Base-by-base conservation (phyloP, 2,113 vertebrate species). In the Cynocephalus volans region DNA sequence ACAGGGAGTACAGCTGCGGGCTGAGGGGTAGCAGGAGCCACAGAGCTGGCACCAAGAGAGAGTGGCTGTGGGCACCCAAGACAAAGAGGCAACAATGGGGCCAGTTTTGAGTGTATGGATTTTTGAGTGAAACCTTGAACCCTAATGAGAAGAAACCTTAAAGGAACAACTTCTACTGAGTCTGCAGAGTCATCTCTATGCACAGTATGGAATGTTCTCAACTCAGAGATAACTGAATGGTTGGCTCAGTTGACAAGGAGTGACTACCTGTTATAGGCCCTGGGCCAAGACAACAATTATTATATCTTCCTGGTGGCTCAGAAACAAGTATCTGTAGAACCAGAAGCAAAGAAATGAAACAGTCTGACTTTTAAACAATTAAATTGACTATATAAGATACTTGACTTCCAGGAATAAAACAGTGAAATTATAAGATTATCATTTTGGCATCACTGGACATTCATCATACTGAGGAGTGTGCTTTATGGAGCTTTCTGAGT, bases 281-380 rank as follows among this genome's bases (percentile, higher is more conserved):
- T 95, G 80, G 80, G 92, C 97, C 98, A 97, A 97, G 97, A 98
- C 96, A 97, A 93, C 89, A 73, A 8, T 70, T 77, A 96, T 65
- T 93, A 83, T 3, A 0, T 94, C 93, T 98, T 95, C 84, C 50
- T 96, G 96, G 96, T 98, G 98, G 92, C 96, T 97, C 88, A 96
- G 96, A 97, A 86, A 96, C 85, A 77, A 97, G 77, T 83, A 6
- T 81, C 69, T 94, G 48, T 94, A 90, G 83, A 67, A 67, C 31
- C 28, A 83, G 75, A 94, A 93, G 45, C 79, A 70, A 85, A 93
- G 88, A 91, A 96, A 86, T 70, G 69, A 41, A 41, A 96, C 33
- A 58, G 7, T 60, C 62, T 26, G 84, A 70, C 28, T 33, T 84
- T 89, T 81, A 88, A 64, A 95, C 73, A 80, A 82, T 76, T 92